Evolutionary conservation across 2,113 vertebrate species (phyloP), one percentile per base, ranked within the genome.

Genomic region (Rhea americana): DNA sequence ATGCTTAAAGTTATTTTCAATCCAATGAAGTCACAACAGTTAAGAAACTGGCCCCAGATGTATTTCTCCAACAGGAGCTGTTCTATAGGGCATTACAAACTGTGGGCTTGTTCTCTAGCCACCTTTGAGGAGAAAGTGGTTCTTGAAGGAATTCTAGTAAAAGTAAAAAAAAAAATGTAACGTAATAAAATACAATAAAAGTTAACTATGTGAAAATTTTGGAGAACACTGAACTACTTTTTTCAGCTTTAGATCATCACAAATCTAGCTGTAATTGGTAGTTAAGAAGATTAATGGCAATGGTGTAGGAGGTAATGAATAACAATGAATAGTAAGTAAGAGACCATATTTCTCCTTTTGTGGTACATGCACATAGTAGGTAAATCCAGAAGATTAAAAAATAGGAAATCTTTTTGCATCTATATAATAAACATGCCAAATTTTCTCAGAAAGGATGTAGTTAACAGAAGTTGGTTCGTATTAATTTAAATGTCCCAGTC

Each of bases 1-100:
- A 66, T 37, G n/a, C 81, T 70, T 41, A 39, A 67, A 76, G 53
- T 71, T 85, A 76, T 89, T 92, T 90, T 92, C 84, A 92, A 80
- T 94, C 77, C 74, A 74, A 22, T 14, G 37, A 73, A 89, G 76
- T 82, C 82, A 65, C 61, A 88, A 37, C 59, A 88, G 89, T 75
- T 83, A 45, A 83, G 79, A 71, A 72, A 87, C 59, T 0, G 0
- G 25, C 13, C 68, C 43, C 68, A 53, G 47, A 73, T 35, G 76
- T 43, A 56, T 81, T 90, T 80, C 68, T 93, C 73, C 59, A 83
- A 22, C 5, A 90, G 61, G 55, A 95, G 55, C 43, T 77, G n/a
- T 89, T 92, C 30, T 9, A 56, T 17, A 50, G 90, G 47, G 45
- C 35, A 48, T 25, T 77, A 35, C 43, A 85, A 59, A 83, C 9